Conservation (phyloP, 2,797 vertebrate species). For the Sebastes hopkinsi region DNA sequence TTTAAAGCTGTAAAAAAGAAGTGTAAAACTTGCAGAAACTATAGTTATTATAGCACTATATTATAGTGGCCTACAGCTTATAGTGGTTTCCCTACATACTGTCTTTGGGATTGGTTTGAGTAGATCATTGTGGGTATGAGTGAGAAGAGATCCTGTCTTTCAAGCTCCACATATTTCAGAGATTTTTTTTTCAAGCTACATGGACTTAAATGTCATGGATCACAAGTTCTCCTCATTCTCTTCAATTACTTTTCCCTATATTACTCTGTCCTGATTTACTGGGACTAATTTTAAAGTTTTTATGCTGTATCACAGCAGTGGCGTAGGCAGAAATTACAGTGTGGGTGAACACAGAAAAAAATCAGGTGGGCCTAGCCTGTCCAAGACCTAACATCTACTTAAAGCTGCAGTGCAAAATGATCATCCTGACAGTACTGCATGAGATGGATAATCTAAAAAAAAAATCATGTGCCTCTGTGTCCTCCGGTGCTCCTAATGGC, state of each 20-base stretch:
- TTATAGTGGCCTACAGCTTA: not conserved
- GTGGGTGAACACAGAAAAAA: too few species aligned
- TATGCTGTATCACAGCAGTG: too few species aligned
- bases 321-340: too few species aligned
- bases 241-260: not conserved
- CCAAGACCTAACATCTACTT: too few species aligned
- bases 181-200: not conserved
- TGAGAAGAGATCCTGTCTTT: not conserved
- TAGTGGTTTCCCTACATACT: not conserved
- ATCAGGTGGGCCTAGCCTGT: too few species aligned
- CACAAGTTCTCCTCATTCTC: not conserved
- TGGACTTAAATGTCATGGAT: not conserved
- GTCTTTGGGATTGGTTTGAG: not conserved
- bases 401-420: too few species aligned
- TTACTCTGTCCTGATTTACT: slow-evolving; percentile 6
- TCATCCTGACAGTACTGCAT: too few species aligned
- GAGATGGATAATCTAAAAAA: too few species aligned
- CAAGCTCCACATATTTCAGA: not conserved
- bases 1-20: not conserved
- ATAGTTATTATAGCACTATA: not conserved
- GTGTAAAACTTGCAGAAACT: not conserved
- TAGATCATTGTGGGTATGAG: not conserved
- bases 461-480: too few species aligned
- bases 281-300: not conserved
- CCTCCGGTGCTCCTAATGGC: too few species aligned